Base-by-base conservation (phyloP, 2,797 vertebrate species). In the Denticeps clupeoides region DNA sequence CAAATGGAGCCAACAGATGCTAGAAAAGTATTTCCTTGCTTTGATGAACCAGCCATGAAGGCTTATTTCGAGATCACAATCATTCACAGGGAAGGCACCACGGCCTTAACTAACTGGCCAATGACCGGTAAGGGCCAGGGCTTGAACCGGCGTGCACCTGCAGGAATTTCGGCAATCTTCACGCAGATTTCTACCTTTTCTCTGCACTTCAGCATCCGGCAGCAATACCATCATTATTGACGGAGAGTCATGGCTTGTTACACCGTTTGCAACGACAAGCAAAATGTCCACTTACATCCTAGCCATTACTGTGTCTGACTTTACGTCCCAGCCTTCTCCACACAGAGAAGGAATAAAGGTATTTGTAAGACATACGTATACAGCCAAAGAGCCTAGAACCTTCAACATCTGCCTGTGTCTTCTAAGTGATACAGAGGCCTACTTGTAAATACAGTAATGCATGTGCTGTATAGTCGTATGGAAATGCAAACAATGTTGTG, bases 21-120 rank as follows among this genome's bases (percentile, higher is more conserved):
- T 47, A 72, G 85, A 49, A 66, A 5, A 46, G 44, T 81, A 18
- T 86, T 87, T 60, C 85, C 85, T 12, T 87, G 85, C 69, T 85
- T 87, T 5, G 85, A 87, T 51, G 85, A 87, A 48, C 85, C 85
- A 4, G 77, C 78, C 1, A 56, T 87, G 75, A 87, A 86, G 56
- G 83, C 85, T 0, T 45, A 21, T 11, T 87, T 87, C 52, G 0
- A 54, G 0, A 21, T 85, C 41, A 81, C 60, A 9, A 47, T 87
- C 45, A 47, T 73, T 38, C 85, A 87, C 59, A 69, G 78, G 41
- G 2, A 0, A 1, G 0, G 0, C 0, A 74, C 63, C 0, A 1
- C 0, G 0, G 83, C 73, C 18, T 49, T 74, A 2, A 69, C 53
- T 38, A 87, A 86, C 44, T 35, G 35, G 35, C 35, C 35, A 11